Evolutionary conservation across 2,888 invertebrate genomes (phyloP), one percentile per base, ranked within the genome.

Genomic region (Leptogaster cylindrica): DNA sequence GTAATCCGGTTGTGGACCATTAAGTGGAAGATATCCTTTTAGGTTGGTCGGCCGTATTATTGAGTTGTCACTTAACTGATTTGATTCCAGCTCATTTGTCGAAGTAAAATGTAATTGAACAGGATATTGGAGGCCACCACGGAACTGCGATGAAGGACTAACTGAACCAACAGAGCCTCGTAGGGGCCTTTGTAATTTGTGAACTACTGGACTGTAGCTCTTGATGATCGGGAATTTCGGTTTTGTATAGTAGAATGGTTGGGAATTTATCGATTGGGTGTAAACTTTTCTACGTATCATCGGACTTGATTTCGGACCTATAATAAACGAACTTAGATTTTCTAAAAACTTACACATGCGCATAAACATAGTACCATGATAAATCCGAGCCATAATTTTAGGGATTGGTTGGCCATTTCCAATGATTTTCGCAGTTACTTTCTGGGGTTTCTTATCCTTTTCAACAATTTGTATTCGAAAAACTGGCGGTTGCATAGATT

Each of bases 391-490:
- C 39, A 39, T 39, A 18, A 58, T 58, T 14, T 39, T 58, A 2
- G 58, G 58, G 6, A 58, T 39, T 3, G 51, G 51, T 10, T 52
- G 28, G 28, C 51, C 51, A 7, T 58, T 58, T 18, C 58, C 58
- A 58, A 48, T 20, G 1, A 64, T 7, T 33, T 64, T 64, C 0
- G 63, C 63, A 18, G 46, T 31, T 12, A 64, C 46, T 48, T 48
- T 64, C 12, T 28, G 14, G 12, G 31, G 48, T 14, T 12, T 18
- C 20, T 46, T 64, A 41, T 46, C 31, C 3, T 46, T 64, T 48
- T 64, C 63, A 48, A 64, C 31, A 64, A 64, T 64, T 64, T 64
- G 46, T 23, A 64, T 64, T 23, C 33, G 46, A 6, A 64, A 23
- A 10, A 44, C n/a, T 5, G 61, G 61, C 31, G 31, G 10, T 8